Evolutionary conservation across 2,888 invertebrate species (phyloP).

Genomic region (Syritta pipiens): DNA sequence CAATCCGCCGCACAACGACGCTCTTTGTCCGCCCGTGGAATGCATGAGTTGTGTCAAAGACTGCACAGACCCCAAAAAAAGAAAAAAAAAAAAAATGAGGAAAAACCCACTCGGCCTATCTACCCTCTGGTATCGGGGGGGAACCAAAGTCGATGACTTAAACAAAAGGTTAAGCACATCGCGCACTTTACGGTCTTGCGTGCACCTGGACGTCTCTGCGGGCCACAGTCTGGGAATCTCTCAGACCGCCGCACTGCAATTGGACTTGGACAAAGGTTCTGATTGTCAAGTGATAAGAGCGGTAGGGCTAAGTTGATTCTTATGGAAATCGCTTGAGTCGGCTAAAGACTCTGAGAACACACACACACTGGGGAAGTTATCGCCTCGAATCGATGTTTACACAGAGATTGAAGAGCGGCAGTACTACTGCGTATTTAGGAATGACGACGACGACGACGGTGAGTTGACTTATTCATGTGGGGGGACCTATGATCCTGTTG

Average conservation of each 20-base stretch:
- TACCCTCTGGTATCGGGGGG: slow-evolving; percentile 51
- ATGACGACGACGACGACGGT: slow-evolving; percentile 34
- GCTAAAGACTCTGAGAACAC: too few relatives aligned
- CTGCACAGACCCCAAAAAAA: too few relatives aligned
- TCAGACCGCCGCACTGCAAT: slow-evolving; percentile 16
- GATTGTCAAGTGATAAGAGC: slow-evolving; percentile 62
- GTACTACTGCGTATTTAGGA: slow-evolving; percentile 29
- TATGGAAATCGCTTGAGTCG: slow-evolving; percentile 43
- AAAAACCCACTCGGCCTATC: too few relatives aligned
- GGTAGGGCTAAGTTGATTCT: slow-evolving; percentile 17
- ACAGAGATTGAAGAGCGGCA: slow-evolving; percentile 42
- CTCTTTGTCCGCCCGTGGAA: slow-evolving; percentile 42
- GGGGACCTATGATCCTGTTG: slow-evolving; percentile 53
- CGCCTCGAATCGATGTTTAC: slow-evolving; percentile 55
- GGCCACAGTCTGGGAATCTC: slow-evolving; percentile 27
- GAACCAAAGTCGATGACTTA: slow-evolving; percentile 44
- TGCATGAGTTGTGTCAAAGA: slow-evolving; percentile 45
- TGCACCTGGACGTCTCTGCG: slow-evolving; percentile 64
- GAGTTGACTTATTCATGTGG: slow-evolving; percentile 62
- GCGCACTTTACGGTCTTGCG: slow-evolving; percentile 41
- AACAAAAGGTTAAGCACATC: slow-evolving; percentile 53
- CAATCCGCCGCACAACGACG: slow-evolving; percentile 43
- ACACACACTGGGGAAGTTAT: slow-evolving; percentile 38
- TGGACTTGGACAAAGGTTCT: slow-evolving; percentile 54
- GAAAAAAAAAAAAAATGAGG: too few relatives aligned